phyloP scores from a whole-genome alignment of 2,113 vertebrate species.

The Syrrhaptes paradoxus region DNA sequence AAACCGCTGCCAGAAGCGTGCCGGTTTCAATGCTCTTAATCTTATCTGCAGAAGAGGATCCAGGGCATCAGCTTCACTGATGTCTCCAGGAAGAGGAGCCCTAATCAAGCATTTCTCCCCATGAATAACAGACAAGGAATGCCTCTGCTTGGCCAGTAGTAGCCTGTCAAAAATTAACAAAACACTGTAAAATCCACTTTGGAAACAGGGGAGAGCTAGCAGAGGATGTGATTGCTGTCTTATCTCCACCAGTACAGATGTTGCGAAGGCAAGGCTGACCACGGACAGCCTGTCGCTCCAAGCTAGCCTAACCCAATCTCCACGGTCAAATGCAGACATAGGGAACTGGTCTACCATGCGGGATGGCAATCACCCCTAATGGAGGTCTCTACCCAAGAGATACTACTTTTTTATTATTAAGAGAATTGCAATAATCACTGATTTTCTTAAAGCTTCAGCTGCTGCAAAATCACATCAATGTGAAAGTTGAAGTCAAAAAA shows the following conservation, averaged over 20 bases:
- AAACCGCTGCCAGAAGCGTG: constrained; percentile 17
- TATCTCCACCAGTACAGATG: constrained; percentile 1
- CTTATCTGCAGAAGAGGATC: constrained; percentile 51
- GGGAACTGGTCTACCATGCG: background rate
- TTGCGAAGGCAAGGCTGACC: background rate
- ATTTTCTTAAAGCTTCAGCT: background rate
- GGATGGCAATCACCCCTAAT: background rate
- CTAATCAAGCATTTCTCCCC: constrained; percentile 50
- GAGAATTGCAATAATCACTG: background rate
- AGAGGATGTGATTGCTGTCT: background rate
- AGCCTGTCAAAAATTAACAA: constrained; percentile 47
- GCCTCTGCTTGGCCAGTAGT: background rate
- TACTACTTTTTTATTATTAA: background rate
- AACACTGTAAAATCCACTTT: constrained; percentile 18
- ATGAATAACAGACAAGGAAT: constrained; percentile 51
- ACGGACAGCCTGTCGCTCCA: rapidly evolving
- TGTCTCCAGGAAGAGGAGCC: constrained; percentile 50
- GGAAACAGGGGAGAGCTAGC: background rate
- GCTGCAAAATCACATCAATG: background rate
- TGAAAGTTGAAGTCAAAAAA: background rate
- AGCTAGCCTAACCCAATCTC: background rate
- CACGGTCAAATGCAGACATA: background rate
- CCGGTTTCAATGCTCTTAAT: background rate
- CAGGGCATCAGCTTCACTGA: constrained; percentile 26
- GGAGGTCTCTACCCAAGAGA: background rate